These are phyloP conservation scores for Aspidapion aeneum DNA, from an alignment of 2,888 invertebrate species.

Conservation along the genomic window DNA sequence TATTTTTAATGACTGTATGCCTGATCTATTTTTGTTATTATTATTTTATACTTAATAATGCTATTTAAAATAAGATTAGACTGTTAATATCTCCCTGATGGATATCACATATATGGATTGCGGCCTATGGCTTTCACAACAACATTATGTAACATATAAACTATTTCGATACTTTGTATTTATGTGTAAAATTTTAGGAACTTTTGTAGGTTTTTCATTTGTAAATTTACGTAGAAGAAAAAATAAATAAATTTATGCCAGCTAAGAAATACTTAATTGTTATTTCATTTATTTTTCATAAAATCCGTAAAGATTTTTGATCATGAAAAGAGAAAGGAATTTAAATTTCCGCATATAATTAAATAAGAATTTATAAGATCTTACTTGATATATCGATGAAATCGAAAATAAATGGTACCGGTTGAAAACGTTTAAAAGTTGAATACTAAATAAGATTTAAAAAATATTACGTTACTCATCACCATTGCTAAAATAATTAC, in stretches of 20 bases:
- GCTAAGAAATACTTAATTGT: background rate
- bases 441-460: no score
- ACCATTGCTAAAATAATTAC: no score
- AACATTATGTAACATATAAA: conserved; percentile 37
- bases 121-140: conserved; percentile 32
- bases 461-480: no score
- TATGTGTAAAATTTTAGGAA: conserved; percentile 31
- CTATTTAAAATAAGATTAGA: conserved; percentile 38
- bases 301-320: background rate
- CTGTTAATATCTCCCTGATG: conserved; percentile 35
- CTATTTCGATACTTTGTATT: conserved; percentile 33
- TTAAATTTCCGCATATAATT: background rate
- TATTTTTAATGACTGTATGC: conserved; percentile 42
- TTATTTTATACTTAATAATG: conserved; percentile 39
- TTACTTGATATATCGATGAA: background rate
- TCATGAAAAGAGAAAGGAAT: background rate
- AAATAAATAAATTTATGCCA: conserved; percentile 14
- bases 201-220: conserved; percentile 14
- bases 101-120: conserved; percentile 16
- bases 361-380: background rate
- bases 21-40: conserved; percentile 43
- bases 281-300: background rate
- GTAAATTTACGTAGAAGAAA: conserved; percentile 16
- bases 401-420: background rate
- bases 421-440: no score